Evolutionary conservation across 2,888 invertebrate species (phyloP).

Genomic region (Toxonevra muliebris): DNA sequence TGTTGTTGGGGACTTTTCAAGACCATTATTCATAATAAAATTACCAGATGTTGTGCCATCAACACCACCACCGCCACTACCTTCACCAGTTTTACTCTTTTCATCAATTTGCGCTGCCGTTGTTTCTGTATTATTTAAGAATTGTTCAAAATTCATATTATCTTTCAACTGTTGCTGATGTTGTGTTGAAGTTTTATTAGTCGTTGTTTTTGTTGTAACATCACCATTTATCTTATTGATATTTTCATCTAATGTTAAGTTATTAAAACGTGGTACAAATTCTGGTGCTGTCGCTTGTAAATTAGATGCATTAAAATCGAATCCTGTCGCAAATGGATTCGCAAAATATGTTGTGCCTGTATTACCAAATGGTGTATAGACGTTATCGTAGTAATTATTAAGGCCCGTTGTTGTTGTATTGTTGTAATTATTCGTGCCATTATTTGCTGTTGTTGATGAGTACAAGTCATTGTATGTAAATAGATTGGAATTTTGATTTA

Average conservation of each 20-base stretch:
- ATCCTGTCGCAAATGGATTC: slow-evolving; percentile 55
- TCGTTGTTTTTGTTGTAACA: neutral
- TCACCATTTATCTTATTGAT: slow-evolving; percentile 27
- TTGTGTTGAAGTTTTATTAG: neutral
- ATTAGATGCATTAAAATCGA: slow-evolving; percentile 54
- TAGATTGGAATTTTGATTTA: too few relatives aligned
- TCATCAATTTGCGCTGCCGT: too few relatives aligned
- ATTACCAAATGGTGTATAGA: slow-evolving; percentile 46
- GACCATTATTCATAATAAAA: too few relatives aligned
- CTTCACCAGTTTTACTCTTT: too few relatives aligned
- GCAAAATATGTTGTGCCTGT: slow-evolving; percentile 25
- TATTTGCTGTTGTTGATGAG: neutral
- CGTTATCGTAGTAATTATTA: slow-evolving; percentile 33
- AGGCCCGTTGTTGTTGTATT: slow-evolving; percentile 10
- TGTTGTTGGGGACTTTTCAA: too few relatives aligned
- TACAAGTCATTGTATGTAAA: neutral
- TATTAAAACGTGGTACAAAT: slow-evolving; percentile 61
- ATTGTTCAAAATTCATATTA: too few relatives aligned
- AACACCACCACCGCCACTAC: neutral
- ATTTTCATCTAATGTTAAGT: slow-evolving; percentile 46
- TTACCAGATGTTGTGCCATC: slow-evolving; percentile 3
- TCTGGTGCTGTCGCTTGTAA: slow-evolving; percentile 61
- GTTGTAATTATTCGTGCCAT: slow-evolving; percentile 15
- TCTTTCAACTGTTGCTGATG: neutral
- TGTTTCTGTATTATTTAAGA: too few relatives aligned